Evolutionary conservation across 2,113 vertebrate species (phyloP), one percentile per base, ranked within the genome.

Genomic region (Lophius piscatorius): DNA sequence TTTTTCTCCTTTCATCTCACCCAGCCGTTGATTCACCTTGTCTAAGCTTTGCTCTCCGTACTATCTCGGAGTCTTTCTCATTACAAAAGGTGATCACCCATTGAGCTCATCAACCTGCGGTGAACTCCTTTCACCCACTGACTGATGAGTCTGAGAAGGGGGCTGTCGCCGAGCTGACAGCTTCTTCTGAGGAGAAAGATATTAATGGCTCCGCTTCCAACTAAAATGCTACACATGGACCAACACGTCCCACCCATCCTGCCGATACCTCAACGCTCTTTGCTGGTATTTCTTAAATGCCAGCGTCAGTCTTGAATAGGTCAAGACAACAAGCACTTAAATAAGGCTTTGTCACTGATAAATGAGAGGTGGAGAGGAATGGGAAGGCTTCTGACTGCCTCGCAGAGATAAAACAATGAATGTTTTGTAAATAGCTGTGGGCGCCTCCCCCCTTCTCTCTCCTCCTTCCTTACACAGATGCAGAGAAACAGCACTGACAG

Each of bases 211-310:
- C 54, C 4, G 39, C 67, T 78, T 71, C 64, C 3, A 29, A 28
- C 78, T 79, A 21, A 84, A 86, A 84, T 71, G 74, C 71, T 45
- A 42, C 1, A 8, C 38, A 21, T 21, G 20, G 41, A 46, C 57
- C 63, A 29, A 12, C 57, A 60, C 41, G 22, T 50, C 42, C 64
- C 64, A 26, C 65, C 55, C 63, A 66, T 54, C 50, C 58, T 47
- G 68, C 78, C 33, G 64, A 73, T 82, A 67, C 35, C 20, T 11
- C 2, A 2, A 26, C 45, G 51, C 79, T 83, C 77, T 68, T 60
- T 34, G 63, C 88, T 87, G 81, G 82, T 86, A 89, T 90, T 90
- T 89, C 78, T 89, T 90, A 89, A 91, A 91, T 90, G 87, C 76
- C 86, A 86, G 70, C 81, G 85, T 84, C 88, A 89, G 82, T 89